Percentiles rank a stretch among this genome's conserved stretches.
These are phyloP conservation scores for Drosophila lutescens DNA, from an alignment of 2,888 invertebrate species.

Conservation along the genomic window DNA sequence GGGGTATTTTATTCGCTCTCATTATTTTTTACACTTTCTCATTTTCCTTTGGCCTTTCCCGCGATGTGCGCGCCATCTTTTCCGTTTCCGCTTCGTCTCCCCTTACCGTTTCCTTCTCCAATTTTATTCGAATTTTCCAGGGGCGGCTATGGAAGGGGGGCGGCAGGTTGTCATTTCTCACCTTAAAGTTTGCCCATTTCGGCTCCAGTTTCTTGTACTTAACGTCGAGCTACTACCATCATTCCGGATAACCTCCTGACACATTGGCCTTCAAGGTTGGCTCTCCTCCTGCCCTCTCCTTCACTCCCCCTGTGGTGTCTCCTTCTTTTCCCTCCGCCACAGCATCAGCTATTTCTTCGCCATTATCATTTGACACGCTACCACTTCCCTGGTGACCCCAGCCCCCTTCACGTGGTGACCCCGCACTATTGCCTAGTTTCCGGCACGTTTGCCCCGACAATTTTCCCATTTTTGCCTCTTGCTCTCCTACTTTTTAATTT, in stretches of 20 bases:
- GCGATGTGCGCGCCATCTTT: too few relatives aligned
- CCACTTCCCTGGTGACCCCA: slow-evolving; percentile 14
- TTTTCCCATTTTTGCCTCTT: slow-evolving; percentile 57
- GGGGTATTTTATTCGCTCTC: slow-evolving; percentile 6
- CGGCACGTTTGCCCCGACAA: slow-evolving; percentile 61
- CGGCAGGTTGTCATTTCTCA: background rate
- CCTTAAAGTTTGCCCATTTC: slow-evolving; percentile 17
- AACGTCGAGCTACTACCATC: slow-evolving; percentile 4
- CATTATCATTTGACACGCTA: slow-evolving; percentile 45
- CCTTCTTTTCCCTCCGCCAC: background rate
- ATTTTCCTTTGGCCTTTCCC: background rate
- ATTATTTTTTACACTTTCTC: slow-evolving; percentile 10
- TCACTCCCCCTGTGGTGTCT: too few relatives aligned
- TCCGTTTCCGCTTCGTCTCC: background rate
- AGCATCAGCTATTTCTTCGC: slow-evolving; percentile 33
- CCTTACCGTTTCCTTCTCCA: background rate
- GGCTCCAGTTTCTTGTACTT: slow-evolving; percentile 10
- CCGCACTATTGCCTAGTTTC: slow-evolving; percentile 53
- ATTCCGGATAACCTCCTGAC: slow-evolving; percentile 41
- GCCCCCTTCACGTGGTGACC: background rate
- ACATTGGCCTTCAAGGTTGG: slow-evolving; percentile 43
- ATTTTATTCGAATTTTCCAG: slow-evolving; percentile 23
- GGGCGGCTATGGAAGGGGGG: too few relatives aligned
- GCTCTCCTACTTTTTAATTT: slow-evolving; percentile 72
- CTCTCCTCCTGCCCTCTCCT: background rate